Percentiles rank a stretch among this genome's conserved stretches.
Conservation (phyloP, 53 echinoderm and acorn worm genomes). For the Paelopatides confundens region DNA sequence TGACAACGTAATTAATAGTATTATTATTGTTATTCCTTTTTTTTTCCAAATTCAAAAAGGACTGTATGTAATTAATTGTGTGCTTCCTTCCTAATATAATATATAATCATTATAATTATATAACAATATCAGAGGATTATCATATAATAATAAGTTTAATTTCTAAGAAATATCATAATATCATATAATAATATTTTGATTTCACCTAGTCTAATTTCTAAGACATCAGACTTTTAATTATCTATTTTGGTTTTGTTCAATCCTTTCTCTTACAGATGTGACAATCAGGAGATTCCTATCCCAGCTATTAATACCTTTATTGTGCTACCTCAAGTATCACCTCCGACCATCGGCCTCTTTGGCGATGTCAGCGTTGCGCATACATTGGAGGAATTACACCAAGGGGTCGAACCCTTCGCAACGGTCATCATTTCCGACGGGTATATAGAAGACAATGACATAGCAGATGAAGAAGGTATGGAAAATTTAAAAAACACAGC, state of each 20-base stretch:
- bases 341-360: conserved; percentile 85
- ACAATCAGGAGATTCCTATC: conserved; percentile 78
- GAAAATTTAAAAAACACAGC: neutral
- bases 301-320: conserved; percentile 80
- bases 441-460: conserved; percentile 71
- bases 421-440: conserved; percentile 74
- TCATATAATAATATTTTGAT: no score
- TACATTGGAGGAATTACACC: conserved; percentile 62
- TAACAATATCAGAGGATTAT: no score
- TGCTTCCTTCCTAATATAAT: neutral
- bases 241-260: neutral
- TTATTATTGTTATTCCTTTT: no score
- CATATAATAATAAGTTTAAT: no score
- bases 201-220: no score
- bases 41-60: no score
- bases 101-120: neutral
- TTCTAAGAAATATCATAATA: no score
- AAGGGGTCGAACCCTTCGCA: conserved; percentile 79
- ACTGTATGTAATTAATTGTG: no score
- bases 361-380: conserved; percentile 86
- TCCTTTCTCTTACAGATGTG: conserved; percentile 64
- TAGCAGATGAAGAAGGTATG: conserved; percentile 69
- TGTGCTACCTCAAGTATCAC: conserved; percentile 83
- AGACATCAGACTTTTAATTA: neutral
- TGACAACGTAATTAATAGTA: no score